These are phyloP conservation scores for Scophthalmus maximus DNA, from an alignment of 2,113 vertebrate species.

Conservation along the genomic window DNA sequence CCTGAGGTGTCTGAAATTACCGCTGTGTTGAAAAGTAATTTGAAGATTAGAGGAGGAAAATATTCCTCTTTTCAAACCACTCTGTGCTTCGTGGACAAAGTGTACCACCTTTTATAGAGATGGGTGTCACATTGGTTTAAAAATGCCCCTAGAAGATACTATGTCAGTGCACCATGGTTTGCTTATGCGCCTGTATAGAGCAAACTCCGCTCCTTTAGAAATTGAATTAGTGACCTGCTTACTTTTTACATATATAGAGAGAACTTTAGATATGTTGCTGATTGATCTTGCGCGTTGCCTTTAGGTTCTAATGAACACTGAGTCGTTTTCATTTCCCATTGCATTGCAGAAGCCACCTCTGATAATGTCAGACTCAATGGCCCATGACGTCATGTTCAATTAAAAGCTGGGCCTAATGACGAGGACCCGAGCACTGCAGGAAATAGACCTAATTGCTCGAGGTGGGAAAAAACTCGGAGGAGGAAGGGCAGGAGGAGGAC, in stretches of 20 bases:
- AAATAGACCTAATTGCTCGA: conserved; percentile 34
- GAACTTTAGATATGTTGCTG: not conserved
- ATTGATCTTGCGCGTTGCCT: not conserved
- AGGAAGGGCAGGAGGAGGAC: not conserved
- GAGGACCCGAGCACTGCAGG: not conserved
- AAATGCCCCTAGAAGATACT: no score
- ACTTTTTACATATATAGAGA: not conserved
- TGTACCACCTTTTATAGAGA: no score
- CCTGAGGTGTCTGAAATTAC: not conserved
- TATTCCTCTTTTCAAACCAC: no score
- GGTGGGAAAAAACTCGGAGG: conserved; percentile 16
- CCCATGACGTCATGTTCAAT: conserved; percentile 42
- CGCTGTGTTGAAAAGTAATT: not conserved
- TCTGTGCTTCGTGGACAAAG: no score
- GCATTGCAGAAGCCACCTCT: conserved; percentile 11
- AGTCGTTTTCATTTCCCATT: conserved; percentile 20
- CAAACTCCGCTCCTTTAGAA: not conserved
- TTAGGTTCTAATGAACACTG: conserved; percentile 10
- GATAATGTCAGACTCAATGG: conserved; percentile 43
- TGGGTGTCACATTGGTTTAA: no score
- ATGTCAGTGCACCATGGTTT: not conserved
- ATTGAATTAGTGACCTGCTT: not conserved
- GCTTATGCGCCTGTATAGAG: no score
- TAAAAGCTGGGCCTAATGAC: conserved; percentile 44
- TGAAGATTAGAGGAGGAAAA: not conserved